A percentile compares a stretch with the other conserved stretches of the same genome.
phyloP scores from a whole-genome alignment of 2,888 invertebrate species.

The Torymus auratus region DNA sequence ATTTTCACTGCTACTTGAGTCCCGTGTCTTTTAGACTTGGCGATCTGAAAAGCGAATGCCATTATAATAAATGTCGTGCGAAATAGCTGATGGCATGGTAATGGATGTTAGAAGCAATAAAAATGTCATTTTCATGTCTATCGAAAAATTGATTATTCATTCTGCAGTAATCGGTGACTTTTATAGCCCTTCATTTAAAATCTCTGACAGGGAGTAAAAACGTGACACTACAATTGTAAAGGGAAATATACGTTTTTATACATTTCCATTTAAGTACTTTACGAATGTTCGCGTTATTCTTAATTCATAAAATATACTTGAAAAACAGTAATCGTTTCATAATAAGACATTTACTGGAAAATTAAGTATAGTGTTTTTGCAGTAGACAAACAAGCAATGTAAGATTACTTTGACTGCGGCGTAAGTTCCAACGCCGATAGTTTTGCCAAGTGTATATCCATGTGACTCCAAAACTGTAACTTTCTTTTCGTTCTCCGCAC shows the following conservation, averaged over 20 bases:
- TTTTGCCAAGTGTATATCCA: slow-evolving; percentile 86
- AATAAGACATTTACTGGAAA: not conserved
- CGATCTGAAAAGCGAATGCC: slow-evolving; percentile 78
- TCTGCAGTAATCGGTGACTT: too few relatives aligned
- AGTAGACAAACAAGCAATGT: slow-evolving; percentile 7
- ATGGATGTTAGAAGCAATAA: too few relatives aligned
- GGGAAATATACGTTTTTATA: too few relatives aligned
- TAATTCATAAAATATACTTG: not conserved
- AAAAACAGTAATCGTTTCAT: not conserved
- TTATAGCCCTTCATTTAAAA: too few relatives aligned
- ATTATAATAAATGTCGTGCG: slow-evolving; percentile 30
- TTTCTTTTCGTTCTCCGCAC: slow-evolving; percentile 66
- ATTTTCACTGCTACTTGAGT: slow-evolving; percentile 89
- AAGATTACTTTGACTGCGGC: slow-evolving; percentile 85
- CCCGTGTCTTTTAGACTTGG: slow-evolving; percentile 85
- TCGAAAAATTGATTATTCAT: too few relatives aligned
- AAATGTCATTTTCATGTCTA: too few relatives aligned
- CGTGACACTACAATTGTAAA: too few relatives aligned
- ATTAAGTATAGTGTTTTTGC: not conserved
- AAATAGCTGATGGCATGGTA: too few relatives aligned
- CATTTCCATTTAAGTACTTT: too few relatives aligned
- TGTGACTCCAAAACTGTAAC: slow-evolving; percentile 87
- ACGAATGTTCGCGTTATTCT: not conserved
- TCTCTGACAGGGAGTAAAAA: too few relatives aligned
- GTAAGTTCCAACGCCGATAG: slow-evolving; percentile 89